phyloP scores from a whole-genome alignment of 2,888 invertebrate genomes.

The Agrochola lota region DNA sequence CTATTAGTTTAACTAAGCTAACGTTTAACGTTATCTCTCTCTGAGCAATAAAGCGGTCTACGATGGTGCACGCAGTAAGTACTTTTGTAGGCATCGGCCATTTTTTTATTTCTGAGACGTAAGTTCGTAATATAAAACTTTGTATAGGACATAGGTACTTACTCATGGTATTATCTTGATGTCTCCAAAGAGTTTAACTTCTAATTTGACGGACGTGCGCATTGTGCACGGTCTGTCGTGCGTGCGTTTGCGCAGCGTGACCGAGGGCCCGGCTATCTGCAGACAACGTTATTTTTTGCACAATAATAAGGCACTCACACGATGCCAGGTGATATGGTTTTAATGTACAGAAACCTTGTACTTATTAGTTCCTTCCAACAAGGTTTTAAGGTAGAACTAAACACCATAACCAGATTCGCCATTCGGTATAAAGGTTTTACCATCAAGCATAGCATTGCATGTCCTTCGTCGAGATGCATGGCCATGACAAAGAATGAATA shows the following conservation, averaged over 20 bases:
- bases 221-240: conserved; percentile 75
- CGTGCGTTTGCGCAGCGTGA: conserved; percentile 74
- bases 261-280: conserved; percentile 57
- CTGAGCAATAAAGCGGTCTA: conserved; percentile 1
- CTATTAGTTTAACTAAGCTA: not conserved
- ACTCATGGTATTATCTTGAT: conserved; percentile 51
- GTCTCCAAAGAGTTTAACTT: conserved; percentile 62
- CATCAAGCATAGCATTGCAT: not conserved
- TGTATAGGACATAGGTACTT: not conserved
- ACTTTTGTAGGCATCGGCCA: not conserved
- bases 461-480: not conserved
- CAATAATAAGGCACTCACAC: conserved; percentile 22
- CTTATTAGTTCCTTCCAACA: not conserved
- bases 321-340: conserved; percentile 27
- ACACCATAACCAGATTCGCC: not conserved
- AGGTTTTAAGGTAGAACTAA: not conserved
- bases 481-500: not conserved
- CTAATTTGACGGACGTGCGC: conserved; percentile 69
- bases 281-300: conserved; percentile 56
- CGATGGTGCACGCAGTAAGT: not conserved
- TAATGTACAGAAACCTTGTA: conserved; percentile 30
- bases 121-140: not conserved
- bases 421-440: not conserved
- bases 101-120: not conserved
- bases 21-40: not conserved